Base-by-base conservation (phyloP, 2,113 vertebrate genomes). In the Smithornis capensis region DNA sequence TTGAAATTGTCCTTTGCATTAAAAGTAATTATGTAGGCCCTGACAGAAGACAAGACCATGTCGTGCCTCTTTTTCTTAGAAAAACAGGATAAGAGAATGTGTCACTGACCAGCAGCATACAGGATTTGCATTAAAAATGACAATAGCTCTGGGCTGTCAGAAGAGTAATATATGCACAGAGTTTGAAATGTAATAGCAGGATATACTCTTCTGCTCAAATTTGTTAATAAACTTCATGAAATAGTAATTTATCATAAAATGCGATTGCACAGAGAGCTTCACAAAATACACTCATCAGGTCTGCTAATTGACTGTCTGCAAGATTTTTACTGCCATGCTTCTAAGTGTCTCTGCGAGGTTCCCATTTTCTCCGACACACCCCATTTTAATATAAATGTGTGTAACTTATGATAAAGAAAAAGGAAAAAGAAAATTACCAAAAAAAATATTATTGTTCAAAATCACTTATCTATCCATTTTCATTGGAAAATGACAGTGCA, bases 41-140 rank as follows among this genome's bases (percentile, higher is more conserved):
- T 83, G 15, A 15, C 13, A 74, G 62, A 33, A 49, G 57, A 56
- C 37, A 87, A 89, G 35, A 76, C 52, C 9, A 21, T 82, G 82
- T 53, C 70, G 42, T 71, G 47, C 9, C 23, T 76, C 23, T 10
- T 93, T 79, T 91, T 69, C 70, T 80, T 80, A 24, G 47, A 76
- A 65, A 93, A 88, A 45, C n/a, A 57, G 37, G 14, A 3, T 53
- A 82, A 59, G 60, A 65, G 69, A 45, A 87, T 38, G 23, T 81
- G 68, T 91, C 17, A 15, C 22, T 73, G 88, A 50, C 62, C 85
- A 80, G 82, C 70, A 90, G 79, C 85, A 38, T 19, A 73, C 45
- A 88, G n/a, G 37, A 63, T 93, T 92, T 94, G 79, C 79, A 88
- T 83, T 53, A 45, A 90, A 84, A 83, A 57, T 69, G n/a, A 74